Percentiles rank a stretch among this genome's conserved stretches.
Evolutionary conservation across 2,113 vertebrate species (phyloP).

Genomic region (Macrotis lagotis): DNA sequence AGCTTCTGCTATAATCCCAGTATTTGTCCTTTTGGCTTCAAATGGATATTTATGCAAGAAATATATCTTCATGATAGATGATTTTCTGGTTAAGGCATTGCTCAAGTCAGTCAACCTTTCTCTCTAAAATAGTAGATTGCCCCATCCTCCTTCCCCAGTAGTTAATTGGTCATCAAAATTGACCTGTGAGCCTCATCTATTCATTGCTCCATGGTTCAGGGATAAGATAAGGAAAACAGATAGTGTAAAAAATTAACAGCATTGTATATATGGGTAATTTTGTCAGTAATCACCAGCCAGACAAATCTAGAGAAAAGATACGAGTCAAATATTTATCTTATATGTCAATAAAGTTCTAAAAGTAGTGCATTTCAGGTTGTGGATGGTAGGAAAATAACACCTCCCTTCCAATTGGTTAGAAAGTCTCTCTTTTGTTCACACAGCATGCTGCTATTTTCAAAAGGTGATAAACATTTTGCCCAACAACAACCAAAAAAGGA

Average conservation of each 20-base stretch:
- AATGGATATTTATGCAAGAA: neutral
- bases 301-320: neutral
- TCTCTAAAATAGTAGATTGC: neutral
- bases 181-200: neutral
- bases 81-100: neutral
- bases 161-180: neutral
- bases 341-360: neutral
- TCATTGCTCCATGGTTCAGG: neutral
- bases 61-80: neutral
- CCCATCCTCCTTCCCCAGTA: neutral
- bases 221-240: neutral
- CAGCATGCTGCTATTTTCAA: neutral
- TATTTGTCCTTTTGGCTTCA: neutral
- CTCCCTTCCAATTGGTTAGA: neutral
- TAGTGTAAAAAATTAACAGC: neutral
- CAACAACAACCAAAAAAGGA: neutral
- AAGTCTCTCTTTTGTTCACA: neutral
- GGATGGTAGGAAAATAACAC: neutral
- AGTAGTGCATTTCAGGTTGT: neutral
- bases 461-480: neutral
- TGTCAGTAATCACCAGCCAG: neutral
- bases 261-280: neutral
- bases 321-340: neutral
- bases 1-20: constrained; percentile 3
- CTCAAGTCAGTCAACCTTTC: neutral